Evolutionary conservation across 2,888 invertebrate genomes (phyloP), one percentile per base, ranked within the genome.

Genomic region (Leptopilina syphax): DNA sequence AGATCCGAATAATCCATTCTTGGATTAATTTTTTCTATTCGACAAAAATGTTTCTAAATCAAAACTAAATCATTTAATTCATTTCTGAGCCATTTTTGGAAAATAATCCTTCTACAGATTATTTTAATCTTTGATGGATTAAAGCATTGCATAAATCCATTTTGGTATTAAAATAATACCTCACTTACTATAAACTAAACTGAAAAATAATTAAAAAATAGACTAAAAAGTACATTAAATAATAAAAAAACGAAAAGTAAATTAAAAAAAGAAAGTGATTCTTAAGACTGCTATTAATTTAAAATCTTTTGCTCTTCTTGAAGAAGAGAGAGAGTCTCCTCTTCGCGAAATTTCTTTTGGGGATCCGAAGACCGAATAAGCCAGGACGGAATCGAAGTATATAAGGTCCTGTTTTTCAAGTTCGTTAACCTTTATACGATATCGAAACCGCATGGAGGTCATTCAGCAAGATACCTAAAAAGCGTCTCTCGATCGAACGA

Each of bases 391-490:
- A 73, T 73, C 73, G 73, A 73, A 73, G 73, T 73, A 50, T 73
- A 50, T 50, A 41, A 57, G 73, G 73, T 73, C 73, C 73, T 73
- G 73, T 73, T 73, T 50, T 73, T 73, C 73, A 73, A 83, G 85
- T 85, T 85, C 85, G 83, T 83, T 82, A 81, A 85, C 85, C 85
- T 82, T 81, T 80, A 79, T 65, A 80, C 83, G 83, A 85, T 85
- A 83, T 80, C 82, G 80, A 84, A 82, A 83, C 79, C 80, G 83
- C 83, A 80, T 83, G 81, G 83, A 84, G 85, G 84, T 85, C 84
- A 85, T 83, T 85, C 83, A 83, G 83, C 73, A 73, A 73, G 73
- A 73, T 73, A 73, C 73, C 73, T 73, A 73, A 73, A 57, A 73
- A 73, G 73, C 73, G 73, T 73, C 73, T 44, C 44, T 73, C 73